Base-by-base conservation (phyloP, 2,888 invertebrate genomes). In the Acholoe squamosa region DNA sequence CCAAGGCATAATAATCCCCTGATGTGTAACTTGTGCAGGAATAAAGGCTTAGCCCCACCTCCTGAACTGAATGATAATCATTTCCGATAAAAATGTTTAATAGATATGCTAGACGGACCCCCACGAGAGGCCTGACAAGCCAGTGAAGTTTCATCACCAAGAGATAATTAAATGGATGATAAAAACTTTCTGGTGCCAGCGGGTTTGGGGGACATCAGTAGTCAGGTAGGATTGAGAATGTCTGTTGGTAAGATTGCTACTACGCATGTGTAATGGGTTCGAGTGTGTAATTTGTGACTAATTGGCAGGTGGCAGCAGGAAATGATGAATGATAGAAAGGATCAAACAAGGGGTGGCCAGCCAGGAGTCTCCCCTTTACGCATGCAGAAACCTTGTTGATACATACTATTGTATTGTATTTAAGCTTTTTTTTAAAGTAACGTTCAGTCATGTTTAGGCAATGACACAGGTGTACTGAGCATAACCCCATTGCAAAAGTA, bases 251-350 rank as follows among this genome's bases (percentile, higher is more conserved):
- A 1, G 71, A 28, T n/a, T 71, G 25, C 28, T 28, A 25, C n/a
- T 3, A 43, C 10, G 43, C 25, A 28, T 22, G 25, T 28, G 25
- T 3, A 61, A n/a, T n/a, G 61, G 61, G 61, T 3, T 43, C 14
- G 31, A 71, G n/a, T 71, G 19, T 71, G 71, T 71, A 71, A 71
- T 71, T 71, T 71, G 28, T 71, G 25, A 14, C 71, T 71, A 28
- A 71, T 71, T 71, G 71, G 71, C 71, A 71, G n/a, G 14, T 71
- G 71, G 14, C 71, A 5, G 19, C n/a, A 25, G 25, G 71, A 25
- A 71, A 25, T 71, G 71, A 71, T 71, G 71, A 28, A 71, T 71
- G 71, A 25, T 71, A 7, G 25, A 5, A n/a, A 25, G 31, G 25
- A 71, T 71, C 71, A 71, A 71, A 28, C 71, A 25, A 3, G 3